phyloP scores from a whole-genome alignment of 2,797 vertebrate genomes.

The Rhinophrynus dorsalis region DNA sequence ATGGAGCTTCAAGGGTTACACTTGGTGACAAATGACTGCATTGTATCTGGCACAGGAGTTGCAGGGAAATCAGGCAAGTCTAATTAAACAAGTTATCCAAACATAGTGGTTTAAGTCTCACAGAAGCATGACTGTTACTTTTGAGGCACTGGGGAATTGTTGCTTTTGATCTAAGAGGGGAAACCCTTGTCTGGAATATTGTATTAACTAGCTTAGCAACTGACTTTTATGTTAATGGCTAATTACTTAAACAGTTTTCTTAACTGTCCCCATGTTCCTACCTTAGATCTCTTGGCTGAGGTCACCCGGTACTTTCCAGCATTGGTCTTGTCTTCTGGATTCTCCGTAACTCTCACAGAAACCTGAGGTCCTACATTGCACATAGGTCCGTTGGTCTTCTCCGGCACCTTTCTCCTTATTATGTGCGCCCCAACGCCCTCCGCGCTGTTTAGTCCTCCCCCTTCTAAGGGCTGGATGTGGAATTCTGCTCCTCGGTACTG shows the following conservation, averaged over 20 bases:
- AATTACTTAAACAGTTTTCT: neutral
- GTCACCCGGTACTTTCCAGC: neutral
- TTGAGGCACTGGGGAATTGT: neutral
- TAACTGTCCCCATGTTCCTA: constrained; percentile 44
- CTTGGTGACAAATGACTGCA: no score
- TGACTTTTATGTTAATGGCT: neutral
- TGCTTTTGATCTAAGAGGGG: neutral
- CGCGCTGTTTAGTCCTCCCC: constrained; percentile 53
- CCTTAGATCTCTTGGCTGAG: constrained; percentile 62
- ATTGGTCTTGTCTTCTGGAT: neutral
- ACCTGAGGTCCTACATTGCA: constrained; percentile 60
- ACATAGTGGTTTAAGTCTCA: neutral
- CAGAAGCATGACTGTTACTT: neutral
- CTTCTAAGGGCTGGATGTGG: constrained; percentile 63
- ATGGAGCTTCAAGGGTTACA: no score
- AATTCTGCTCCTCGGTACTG: constrained; percentile 61
- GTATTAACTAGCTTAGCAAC: neutral
- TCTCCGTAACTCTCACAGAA: neutral
- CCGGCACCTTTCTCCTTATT: constrained; percentile 59
- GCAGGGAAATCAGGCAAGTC: neutral
- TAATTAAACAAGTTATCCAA: neutral
- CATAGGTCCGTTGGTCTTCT: constrained; percentile 57
- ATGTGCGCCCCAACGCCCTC: constrained; percentile 60
- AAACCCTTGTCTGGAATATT: neutral
- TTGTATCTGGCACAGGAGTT: no score